Percentiles rank a stretch among this genome's conserved stretches.
Evolutionary conservation across 2,888 invertebrate species (phyloP).

Genomic region (Physocephala rufipes): DNA sequence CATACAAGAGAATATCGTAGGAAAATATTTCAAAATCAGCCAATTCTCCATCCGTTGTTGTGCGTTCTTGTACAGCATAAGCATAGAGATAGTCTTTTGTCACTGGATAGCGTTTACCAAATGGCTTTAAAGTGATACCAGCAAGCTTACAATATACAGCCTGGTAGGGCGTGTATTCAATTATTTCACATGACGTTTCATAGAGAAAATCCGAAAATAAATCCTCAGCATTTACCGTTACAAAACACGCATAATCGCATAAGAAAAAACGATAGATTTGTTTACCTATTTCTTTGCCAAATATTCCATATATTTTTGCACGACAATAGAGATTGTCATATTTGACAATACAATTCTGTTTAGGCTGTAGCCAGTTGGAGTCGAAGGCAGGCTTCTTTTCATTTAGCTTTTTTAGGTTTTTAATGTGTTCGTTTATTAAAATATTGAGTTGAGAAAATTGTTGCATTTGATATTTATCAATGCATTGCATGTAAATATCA

Average conservation of each 20-base stretch:
- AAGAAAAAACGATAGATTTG: constrained; percentile 48
- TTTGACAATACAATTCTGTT: constrained; percentile 50
- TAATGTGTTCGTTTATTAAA: constrained; percentile 39
- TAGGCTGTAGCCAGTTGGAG: constrained; percentile 40
- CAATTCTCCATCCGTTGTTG: constrained; percentile 10
- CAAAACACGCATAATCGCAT: constrained; percentile 48
- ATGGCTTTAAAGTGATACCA: constrained; percentile 46
- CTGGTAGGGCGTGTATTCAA: constrained; percentile 50
- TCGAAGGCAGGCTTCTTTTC: constrained; percentile 33
- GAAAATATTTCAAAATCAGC: constrained; percentile 43
- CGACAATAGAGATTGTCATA: constrained; percentile 46
- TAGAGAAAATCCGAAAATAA: constrained; percentile 46
- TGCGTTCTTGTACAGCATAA: constrained; percentile 41
- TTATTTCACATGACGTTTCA: constrained; percentile 45
- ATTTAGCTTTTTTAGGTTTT: constrained; percentile 20
- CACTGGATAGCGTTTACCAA: constrained; percentile 42
- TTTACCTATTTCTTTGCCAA: constrained; percentile 31
- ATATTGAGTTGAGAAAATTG: constrained; percentile 42
- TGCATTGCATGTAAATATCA: constrained; percentile 46
- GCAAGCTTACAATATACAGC: constrained; percentile 49
- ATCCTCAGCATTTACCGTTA: constrained; percentile 40
- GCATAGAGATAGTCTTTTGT: constrained; percentile 46
- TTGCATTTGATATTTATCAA: constrained; percentile 38
- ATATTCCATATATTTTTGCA: constrained; percentile 49
- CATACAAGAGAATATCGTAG: constrained; percentile 46